phyloP scores from a whole-genome alignment of 2,888 invertebrate species.

The Masnerella sp. region DNA sequence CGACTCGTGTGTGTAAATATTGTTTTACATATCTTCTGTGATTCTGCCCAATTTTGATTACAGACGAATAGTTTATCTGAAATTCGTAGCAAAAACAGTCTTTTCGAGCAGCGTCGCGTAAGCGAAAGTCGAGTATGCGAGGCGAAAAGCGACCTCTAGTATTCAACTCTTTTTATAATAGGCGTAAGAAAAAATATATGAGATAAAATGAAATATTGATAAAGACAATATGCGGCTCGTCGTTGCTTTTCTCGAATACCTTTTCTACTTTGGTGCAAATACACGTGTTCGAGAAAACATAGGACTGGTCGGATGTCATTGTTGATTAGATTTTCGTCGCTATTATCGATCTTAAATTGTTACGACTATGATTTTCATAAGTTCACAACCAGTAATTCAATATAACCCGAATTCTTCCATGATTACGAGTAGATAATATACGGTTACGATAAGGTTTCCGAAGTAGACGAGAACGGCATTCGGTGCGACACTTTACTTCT shows the following conservation, averaged over 20 bases:
- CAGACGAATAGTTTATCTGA: background rate
- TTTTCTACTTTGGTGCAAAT: constrained; percentile 55
- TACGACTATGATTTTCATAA: constrained; percentile 44
- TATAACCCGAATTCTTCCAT: constrained; percentile 67
- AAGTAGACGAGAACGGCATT: constrained; percentile 22
- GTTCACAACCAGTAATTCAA: constrained; percentile 39
- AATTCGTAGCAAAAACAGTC: constrained; percentile 1
- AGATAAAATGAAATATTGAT: constrained; percentile 38
- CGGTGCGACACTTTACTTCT: constrained; percentile 16
- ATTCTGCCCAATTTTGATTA: constrained; percentile 50
- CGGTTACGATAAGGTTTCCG: constrained; percentile 32
- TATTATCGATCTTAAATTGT: constrained; percentile 44
- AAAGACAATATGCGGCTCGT: constrained; percentile 53
- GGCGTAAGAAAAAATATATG: constrained; percentile 46
- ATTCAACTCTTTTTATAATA: constrained; percentile 58
- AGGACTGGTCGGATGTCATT: constrained; percentile 44
- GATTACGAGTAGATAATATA: constrained; percentile 29
- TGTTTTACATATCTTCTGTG: constrained; percentile 16
- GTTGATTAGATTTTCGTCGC: constrained; percentile 47
- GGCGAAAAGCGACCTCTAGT: constrained; percentile 51
- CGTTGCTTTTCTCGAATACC: constrained; percentile 45
- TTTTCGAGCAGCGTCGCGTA: constrained; percentile 25
- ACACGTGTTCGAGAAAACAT: constrained; percentile 37
- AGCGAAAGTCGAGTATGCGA: constrained; percentile 32
- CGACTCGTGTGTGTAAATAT: background rate